phyloP scores from a whole-genome alignment of 1,140 invertebrate species.

The Ylistrum balloti region DNA sequence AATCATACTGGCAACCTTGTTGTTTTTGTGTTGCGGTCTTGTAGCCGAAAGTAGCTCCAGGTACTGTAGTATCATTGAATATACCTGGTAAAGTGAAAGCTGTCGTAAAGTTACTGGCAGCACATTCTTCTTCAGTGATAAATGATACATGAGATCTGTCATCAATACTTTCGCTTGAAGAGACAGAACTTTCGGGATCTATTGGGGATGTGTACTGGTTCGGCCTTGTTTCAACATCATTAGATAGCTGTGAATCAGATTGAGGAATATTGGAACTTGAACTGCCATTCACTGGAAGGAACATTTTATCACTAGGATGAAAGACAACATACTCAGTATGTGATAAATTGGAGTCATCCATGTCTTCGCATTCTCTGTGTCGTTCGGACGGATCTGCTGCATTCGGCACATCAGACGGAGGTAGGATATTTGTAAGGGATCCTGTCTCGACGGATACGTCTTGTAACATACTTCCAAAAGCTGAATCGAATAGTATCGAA shows the following conservation, averaged over 20 bases:
- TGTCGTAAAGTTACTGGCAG: not conserved
- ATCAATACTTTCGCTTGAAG: not conserved
- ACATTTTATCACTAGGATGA: too few species aligned
- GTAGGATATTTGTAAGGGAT: not conserved
- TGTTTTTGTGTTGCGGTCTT: not conserved
- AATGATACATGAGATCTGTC: not conserved
- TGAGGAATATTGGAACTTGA: not conserved
- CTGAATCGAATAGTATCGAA: not conserved
- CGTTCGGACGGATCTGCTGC: not conserved
- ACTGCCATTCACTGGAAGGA: too few species aligned
- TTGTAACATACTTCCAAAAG: not conserved
- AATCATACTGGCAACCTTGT: too few species aligned
- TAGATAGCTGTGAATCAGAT: not conserved
- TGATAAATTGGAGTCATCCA: not conserved
- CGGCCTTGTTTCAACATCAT: not conserved
- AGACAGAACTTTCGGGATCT: not conserved
- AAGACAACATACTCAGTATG: not conserved
- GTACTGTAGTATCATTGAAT: not conserved
- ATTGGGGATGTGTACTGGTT: too few species aligned
- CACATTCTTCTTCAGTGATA: not conserved
- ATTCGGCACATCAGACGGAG: not conserved
- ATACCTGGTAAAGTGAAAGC: not conserved
- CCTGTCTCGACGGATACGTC: not conserved
- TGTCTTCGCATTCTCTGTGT: not conserved
- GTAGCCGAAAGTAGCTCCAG: not conserved